These are phyloP conservation scores for Aspiorhynchus laticeps DNA, from an alignment of 2,113 vertebrate genomes.

Conservation along the genomic window DNA sequence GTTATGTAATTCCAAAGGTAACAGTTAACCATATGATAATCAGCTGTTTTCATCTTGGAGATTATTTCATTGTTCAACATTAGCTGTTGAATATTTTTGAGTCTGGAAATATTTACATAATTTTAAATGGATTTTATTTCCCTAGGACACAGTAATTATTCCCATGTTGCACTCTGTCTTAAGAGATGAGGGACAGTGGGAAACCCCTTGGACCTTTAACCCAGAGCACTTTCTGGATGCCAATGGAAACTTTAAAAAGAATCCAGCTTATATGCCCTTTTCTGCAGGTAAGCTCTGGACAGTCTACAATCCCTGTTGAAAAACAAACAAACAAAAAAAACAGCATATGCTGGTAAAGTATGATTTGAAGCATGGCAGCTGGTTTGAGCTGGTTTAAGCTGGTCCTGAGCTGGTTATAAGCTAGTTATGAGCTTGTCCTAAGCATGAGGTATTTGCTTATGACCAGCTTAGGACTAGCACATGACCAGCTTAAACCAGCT, in stretches of 20 bases:
- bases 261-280: constrained; percentile 67
- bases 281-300: constrained; percentile 62
- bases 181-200: constrained; percentile 59
- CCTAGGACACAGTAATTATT: constrained; percentile 64
- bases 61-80: too few relatives aligned
- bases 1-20: constrained; percentile 75
- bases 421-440: too few relatives aligned
- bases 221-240: constrained; percentile 66
- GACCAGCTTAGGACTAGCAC: too few relatives aligned
- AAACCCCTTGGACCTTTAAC: constrained; percentile 61
- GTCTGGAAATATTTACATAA: not conserved
- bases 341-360: too few relatives aligned
- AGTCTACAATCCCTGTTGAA: not conserved
- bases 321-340: too few relatives aligned
- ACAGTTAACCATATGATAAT: not conserved
- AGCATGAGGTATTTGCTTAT: too few relatives aligned
- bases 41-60: not conserved
- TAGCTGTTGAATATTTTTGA: not conserved
- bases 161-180: constrained; percentile 66
- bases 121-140: not conserved
- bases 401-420: too few relatives aligned
- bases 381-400: too few relatives aligned
- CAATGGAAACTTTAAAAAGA: constrained; percentile 65
- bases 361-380: too few relatives aligned
- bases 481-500: too few relatives aligned